Conservation (phyloP, 2,888 invertebrate genomes). For the Drosophila kokeensis region DNA sequence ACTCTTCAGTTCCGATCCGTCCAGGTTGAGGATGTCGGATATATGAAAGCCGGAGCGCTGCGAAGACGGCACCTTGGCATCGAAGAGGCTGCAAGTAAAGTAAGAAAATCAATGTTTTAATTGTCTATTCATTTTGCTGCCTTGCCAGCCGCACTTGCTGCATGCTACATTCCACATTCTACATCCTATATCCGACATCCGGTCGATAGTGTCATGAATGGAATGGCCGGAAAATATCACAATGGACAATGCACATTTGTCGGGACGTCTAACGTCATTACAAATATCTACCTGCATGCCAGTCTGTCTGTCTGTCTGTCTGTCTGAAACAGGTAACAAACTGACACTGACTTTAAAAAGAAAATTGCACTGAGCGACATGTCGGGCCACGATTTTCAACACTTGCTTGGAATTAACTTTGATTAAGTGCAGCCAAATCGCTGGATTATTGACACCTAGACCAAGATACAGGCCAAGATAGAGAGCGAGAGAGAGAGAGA, state of each 20-base stretch:
- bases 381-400: constrained; percentile 31
- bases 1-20: constrained; percentile 87
- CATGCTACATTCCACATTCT: background rate
- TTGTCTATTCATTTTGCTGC: constrained; percentile 20
- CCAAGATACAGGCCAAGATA: background rate
- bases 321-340: constrained; percentile 31
- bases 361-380: constrained; percentile 23
- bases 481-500: background rate
- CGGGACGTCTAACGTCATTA: constrained; percentile 12
- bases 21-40: constrained; percentile 96
- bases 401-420: constrained; percentile 72
- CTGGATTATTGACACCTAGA: constrained; percentile 80
- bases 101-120: constrained; percentile 25
- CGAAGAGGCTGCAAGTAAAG: constrained; percentile 89
- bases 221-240: constrained; percentile 63
- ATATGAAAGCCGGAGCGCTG: constrained; percentile 95
- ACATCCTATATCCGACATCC: constrained; percentile 59
- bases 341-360: constrained; percentile 60
- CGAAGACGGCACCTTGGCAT: constrained; percentile 87
- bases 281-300: constrained; percentile 10
- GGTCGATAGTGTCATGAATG: constrained; percentile 68
- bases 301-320: background rate
- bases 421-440: constrained; percentile 76
- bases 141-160: constrained; percentile 7
- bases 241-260: constrained; percentile 34